Conservation (phyloP, 1,140 invertebrate genomes). For the Camponotus floridanus region DNA sequence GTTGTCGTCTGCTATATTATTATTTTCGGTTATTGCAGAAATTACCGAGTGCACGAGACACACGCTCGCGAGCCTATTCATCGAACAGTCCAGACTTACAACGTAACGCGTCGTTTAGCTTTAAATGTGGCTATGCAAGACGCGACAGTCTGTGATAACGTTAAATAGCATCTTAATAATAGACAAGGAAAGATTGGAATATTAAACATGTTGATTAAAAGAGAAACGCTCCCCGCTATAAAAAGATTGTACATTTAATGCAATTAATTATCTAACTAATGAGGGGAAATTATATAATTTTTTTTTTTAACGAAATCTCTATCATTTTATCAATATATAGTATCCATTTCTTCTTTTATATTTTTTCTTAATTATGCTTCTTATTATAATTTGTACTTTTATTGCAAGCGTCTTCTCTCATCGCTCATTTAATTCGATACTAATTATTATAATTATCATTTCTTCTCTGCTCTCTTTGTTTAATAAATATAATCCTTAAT, state of each 20-base stretch:
- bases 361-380: background rate
- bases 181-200: background rate
- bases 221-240: no score
- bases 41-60: conserved; percentile 47
- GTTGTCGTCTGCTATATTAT: conserved; percentile 53
- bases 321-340: no score
- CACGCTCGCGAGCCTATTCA: conserved; percentile 43
- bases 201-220: no score
- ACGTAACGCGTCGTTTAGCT: background rate
- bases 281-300: no score
- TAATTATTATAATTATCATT: conserved; percentile 1
- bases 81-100: background rate
- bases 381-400: no score
- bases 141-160: conserved; percentile 13
- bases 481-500: background rate
- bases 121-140: background rate
- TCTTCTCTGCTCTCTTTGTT: background rate
- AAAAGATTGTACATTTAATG: background rate
- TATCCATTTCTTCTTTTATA: background rate
- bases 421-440: background rate
- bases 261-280: background rate
- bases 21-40: conserved; percentile 63
- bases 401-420: background rate
- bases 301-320: no score
- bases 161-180: conserved; percentile 36